phyloP scores from a whole-genome alignment of 2,113 vertebrate genomes.

The Triplophysa siluroides region DNA sequence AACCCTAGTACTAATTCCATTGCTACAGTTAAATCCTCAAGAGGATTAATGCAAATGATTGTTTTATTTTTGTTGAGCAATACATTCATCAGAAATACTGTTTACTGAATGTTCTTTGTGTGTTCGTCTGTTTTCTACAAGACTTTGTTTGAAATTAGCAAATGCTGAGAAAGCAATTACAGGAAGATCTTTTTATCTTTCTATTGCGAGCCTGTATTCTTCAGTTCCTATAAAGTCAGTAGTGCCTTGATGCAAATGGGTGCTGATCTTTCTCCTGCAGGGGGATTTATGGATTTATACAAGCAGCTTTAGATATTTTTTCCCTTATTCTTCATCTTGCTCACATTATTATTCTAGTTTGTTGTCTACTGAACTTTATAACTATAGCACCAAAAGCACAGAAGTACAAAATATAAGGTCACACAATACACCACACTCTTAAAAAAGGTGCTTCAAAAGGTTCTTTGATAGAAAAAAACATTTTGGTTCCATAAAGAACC shows the following conservation, averaged over 20 bases:
- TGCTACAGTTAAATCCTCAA: constrained; percentile 40
- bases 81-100: constrained; percentile 63
- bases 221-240: neutral
- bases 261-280: neutral
- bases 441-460: too few species aligned
- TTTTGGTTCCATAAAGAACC: too few species aligned
- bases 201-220: constrained; percentile 11
- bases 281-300: constrained; percentile 18
- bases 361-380: neutral
- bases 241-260: neutral
- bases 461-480: too few species aligned
- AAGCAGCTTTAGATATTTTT: neutral
- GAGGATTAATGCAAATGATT: constrained; percentile 55
- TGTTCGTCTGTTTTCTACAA: constrained; percentile 54
- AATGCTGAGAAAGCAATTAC: constrained; percentile 62
- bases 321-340: neutral
- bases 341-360: neutral
- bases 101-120: constrained; percentile 56
- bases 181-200: constrained; percentile 49
- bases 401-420: neutral
- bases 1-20: constrained; percentile 6
- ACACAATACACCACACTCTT: constrained; percentile 8
- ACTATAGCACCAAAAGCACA: neutral
- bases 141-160: constrained; percentile 63
- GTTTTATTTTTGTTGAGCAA: constrained; percentile 62